Percentiles rank a stretch among this genome's conserved stretches.
These are phyloP conservation scores for Hypolimnas misippus DNA, from an alignment of 2,888 invertebrate species.

Conservation along the genomic window DNA sequence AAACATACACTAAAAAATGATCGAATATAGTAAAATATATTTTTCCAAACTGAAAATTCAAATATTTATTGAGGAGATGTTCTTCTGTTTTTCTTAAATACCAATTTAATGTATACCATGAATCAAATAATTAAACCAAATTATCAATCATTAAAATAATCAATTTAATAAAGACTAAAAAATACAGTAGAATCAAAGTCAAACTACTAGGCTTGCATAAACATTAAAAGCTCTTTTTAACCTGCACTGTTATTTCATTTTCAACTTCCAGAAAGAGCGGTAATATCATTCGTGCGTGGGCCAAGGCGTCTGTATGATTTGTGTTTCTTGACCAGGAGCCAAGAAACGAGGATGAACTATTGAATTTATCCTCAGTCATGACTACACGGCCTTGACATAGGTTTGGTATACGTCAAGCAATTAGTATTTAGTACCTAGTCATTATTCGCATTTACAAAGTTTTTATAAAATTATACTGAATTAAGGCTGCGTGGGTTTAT, in stretches of 20 bases:
- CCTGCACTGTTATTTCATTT: conserved; percentile 3
- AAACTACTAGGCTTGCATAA: conserved; percentile 34
- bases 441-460: conserved; percentile 25
- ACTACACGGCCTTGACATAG: conserved; percentile 40
- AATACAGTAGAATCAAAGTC: neutral
- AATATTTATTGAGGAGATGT: too few relatives aligned
- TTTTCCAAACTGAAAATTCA: too few relatives aligned
- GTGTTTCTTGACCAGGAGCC: conserved; percentile 69
- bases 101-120: too few relatives aligned
- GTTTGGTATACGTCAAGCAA: conserved; percentile 33
- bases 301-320: conserved; percentile 35
- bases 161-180: too few relatives aligned
- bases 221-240: conserved; percentile 22
- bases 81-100: too few relatives aligned
- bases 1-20: too few relatives aligned
- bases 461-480: conserved; percentile 23
- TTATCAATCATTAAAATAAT: too few relatives aligned
- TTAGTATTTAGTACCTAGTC: conserved; percentile 36
- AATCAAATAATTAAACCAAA: too few relatives aligned
- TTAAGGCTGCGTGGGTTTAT: conserved; percentile 23
- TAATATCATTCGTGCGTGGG: conserved; percentile 37
- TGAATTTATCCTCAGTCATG: conserved; percentile 43
- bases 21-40: too few relatives aligned
- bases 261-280: conserved; percentile 32
- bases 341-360: conserved; percentile 52